Percentiles rank a stretch among this genome's conserved stretches.
Conservation (phyloP, 2,797 vertebrate species). For the Selene dorsalis region DNA sequence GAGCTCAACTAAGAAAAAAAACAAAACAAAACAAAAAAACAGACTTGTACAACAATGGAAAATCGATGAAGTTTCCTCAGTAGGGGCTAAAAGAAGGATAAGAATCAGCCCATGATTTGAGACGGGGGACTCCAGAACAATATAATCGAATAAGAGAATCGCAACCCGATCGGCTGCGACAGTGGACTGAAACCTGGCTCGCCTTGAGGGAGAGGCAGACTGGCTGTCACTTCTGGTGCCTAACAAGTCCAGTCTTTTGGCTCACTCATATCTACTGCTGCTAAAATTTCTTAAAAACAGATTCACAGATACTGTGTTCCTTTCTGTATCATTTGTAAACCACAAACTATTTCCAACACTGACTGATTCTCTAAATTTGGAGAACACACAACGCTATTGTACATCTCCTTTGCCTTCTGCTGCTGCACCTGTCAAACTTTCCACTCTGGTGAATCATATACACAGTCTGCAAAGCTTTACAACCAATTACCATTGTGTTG, state of each 20-base stretch:
- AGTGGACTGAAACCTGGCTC: slow-evolving; percentile 33
- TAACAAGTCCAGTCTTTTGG: neutral
- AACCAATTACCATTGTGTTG: too few relatives aligned
- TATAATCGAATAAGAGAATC: slow-evolving; percentile 49
- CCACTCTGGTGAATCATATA: neutral
- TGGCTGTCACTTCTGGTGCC: neutral
- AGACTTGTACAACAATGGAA: slow-evolving; percentile 72
- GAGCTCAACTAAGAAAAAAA: slow-evolving; percentile 41
- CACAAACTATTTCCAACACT: neutral
- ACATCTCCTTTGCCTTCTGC: neutral
- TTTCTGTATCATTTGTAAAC: neutral
- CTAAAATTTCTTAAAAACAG: neutral
- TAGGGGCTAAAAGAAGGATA: slow-evolving; percentile 40
- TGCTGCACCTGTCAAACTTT: neutral
- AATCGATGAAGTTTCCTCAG: slow-evolving; percentile 70
- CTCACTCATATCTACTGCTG: slow-evolving; percentile 1
- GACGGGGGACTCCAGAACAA: slow-evolving; percentile 38
- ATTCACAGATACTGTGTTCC: neutral
- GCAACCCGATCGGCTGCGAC: slow-evolving; percentile 30
- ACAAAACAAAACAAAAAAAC: slow-evolving; percentile 43
- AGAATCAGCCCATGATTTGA: slow-evolving; percentile 56
- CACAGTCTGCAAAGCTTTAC: too few relatives aligned
- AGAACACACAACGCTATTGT: neutral
- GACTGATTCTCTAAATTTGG: neutral
- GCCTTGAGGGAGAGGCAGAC: slow-evolving; percentile 1